Evolutionary conservation across 2,797 vertebrate genomes (phyloP).

Genomic region (Channa striata): DNA sequence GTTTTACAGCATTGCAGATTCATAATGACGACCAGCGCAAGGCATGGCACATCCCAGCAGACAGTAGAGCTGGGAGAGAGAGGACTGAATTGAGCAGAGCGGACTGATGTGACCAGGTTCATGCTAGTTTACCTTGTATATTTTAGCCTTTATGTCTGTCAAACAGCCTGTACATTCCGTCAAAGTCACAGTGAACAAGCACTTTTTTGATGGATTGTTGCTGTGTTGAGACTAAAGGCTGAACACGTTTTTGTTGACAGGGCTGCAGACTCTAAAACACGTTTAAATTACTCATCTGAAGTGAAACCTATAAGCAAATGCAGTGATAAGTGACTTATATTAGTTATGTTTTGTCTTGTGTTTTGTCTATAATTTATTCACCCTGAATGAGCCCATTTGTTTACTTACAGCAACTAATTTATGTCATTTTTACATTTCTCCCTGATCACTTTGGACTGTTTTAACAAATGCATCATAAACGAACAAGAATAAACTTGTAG

Average conservation of each 20-base stretch:
- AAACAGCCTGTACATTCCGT: neutral
- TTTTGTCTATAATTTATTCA: constrained; percentile 1
- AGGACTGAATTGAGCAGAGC: too few relatives aligned
- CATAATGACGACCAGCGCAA: too few relatives aligned
- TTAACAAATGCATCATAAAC: neutral
- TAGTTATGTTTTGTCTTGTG: neutral
- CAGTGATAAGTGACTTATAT: neutral
- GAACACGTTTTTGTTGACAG: neutral
- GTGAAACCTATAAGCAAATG: neutral
- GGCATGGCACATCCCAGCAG: too few relatives aligned
- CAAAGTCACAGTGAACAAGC: neutral
- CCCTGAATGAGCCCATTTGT: neutral
- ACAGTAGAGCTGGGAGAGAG: too few relatives aligned
- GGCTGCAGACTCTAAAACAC: neutral
- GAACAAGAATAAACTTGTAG: neutral
- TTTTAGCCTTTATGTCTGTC: too few relatives aligned
- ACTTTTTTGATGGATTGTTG: neutral
- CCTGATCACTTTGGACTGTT: neutral
- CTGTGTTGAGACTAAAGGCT: neutral
- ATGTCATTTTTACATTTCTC: neutral
- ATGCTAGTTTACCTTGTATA: too few relatives aligned
- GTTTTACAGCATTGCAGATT: too few relatives aligned
- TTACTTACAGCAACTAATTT: neutral
- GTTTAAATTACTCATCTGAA: neutral
- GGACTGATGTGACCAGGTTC: too few relatives aligned